Percentiles rank a stretch among this genome's conserved stretches.
Evolutionary conservation across 2,113 vertebrate genomes (phyloP).

Genomic region (human): GRCh38 chr16:6203501-6204000

Average conservation of each 20-base stretch:
- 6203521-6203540: background rate
- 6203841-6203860: background rate
- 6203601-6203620: background rate
- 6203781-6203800: background rate
- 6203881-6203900: background rate
- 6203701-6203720: background rate
- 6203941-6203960: background rate
- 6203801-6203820: background rate
- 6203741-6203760: background rate
- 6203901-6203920: background rate
- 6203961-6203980: background rate
- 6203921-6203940: background rate
- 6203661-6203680: background rate
- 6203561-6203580: background rate
- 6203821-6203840: background rate
- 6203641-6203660: background rate
- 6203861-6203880: background rate
- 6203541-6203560: fast-evolving
- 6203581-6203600: background rate
- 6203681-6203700: background rate
- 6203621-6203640: background rate
- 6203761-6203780: background rate
- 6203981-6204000: background rate
- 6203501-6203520: background rate
- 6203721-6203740: too few species aligned